phyloP scores from a whole-genome alignment of 2,797 vertebrate genomes.

The Periparus ater region DNA sequence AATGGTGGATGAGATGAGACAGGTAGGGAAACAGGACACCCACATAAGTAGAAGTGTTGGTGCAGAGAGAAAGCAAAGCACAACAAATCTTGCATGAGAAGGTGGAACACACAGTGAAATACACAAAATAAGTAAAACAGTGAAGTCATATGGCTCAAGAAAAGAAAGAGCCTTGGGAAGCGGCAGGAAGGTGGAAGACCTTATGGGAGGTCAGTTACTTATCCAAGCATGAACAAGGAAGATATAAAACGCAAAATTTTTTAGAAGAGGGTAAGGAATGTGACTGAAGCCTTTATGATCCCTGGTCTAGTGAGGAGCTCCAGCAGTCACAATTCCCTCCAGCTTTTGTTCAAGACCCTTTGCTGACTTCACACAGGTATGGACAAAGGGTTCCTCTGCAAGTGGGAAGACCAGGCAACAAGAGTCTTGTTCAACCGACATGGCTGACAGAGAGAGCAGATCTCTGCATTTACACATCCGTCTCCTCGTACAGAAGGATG shows the following conservation, averaged over 20 bases:
- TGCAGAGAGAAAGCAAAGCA: neutral
- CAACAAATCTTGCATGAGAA: neutral
- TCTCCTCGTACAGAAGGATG: fast-evolving
- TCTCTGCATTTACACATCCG: neutral
- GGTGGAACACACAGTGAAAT: neutral
- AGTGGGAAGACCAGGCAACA: neutral
- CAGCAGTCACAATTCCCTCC: neutral
- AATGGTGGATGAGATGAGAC: neutral
- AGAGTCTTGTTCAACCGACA: neutral
- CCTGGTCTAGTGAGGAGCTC: neutral
- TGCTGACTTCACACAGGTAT: neutral
- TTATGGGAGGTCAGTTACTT: neutral
- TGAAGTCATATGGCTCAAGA: neutral
- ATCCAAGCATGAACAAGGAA: neutral
- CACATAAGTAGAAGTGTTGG: neutral
- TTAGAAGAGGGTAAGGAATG: neutral
- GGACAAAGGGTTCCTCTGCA: neutral
- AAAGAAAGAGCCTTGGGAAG: neutral
- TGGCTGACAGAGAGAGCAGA: neutral
- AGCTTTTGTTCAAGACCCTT: neutral
- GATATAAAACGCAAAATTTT: neutral
- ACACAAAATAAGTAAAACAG: neutral
- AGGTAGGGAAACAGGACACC: neutral
- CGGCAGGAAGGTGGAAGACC: neutral
- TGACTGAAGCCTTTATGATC: neutral